A percentile compares a stretch with the other conserved stretches of the same genome.
Conservation (phyloP, 2,888 invertebrate genomes). For the Papilio protenor region DNA sequence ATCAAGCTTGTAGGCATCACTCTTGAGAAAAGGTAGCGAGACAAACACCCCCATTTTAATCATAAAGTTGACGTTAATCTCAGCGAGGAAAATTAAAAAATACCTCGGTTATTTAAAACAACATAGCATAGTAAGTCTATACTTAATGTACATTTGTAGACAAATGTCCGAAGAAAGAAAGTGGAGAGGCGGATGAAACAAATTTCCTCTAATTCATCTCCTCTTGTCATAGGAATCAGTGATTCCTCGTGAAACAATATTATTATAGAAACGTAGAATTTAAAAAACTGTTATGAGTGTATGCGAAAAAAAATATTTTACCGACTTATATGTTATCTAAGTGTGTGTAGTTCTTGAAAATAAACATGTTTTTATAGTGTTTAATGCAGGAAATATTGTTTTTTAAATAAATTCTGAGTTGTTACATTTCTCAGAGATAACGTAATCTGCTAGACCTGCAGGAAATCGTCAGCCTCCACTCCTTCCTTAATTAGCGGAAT, state of each 20-base stretch:
- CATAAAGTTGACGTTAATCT: conserved; percentile 35
- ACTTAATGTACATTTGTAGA: background rate
- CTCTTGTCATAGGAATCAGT: background rate
- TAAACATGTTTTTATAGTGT: background rate
- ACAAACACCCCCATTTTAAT: conserved; percentile 35
- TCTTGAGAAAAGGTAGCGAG: conserved; percentile 33
- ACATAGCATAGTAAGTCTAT: background rate
- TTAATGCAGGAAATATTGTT: conserved; percentile 46
- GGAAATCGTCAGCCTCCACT: conserved; percentile 79
- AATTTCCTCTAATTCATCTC: background rate
- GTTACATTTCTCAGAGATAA: conserved; percentile 72
- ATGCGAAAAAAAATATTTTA: too few species aligned
- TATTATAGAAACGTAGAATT: too few species aligned
- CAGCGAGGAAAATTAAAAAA: conserved; percentile 33
- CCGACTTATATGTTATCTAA: too few species aligned
- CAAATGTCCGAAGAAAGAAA: background rate
- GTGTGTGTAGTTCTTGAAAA: background rate
- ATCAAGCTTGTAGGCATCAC: conserved; percentile 36
- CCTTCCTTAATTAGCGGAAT: conserved; percentile 81
- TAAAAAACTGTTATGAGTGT: too few species aligned
- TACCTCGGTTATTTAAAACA: conserved; percentile 22
- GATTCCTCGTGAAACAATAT: background rate
- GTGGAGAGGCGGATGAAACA: background rate
- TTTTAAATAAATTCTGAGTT: conserved; percentile 66
- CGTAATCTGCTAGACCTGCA: conserved; percentile 78